Conservation (phyloP, 2,888 invertebrate species). For the Noctua fimbriata region DNA sequence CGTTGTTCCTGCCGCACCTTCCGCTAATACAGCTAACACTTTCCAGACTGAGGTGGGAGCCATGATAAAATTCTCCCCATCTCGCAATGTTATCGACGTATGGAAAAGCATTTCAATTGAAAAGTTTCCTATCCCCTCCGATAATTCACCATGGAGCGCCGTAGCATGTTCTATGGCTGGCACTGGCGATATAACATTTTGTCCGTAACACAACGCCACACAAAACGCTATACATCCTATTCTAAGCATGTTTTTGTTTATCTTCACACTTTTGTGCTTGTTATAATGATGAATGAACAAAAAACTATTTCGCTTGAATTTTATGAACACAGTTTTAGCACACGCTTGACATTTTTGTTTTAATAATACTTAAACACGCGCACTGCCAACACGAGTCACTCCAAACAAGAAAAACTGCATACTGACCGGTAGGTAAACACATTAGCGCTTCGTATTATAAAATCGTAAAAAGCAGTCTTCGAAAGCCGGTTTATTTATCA, state of each 20-base stretch:
- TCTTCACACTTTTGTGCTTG: conserved; percentile 1
- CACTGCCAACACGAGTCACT: not conserved
- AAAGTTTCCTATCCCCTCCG: conserved; percentile 85
- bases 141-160: conserved; percentile 74
- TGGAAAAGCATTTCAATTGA: conserved; percentile 83
- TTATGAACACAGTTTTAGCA: conserved; percentile 12
- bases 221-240: conserved; percentile 41
- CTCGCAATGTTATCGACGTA: conserved; percentile 72
- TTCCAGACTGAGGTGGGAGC: conserved; percentile 93
- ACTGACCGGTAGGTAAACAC: conserved; percentile 54
- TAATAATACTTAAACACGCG: not conserved
- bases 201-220: conserved; percentile 63
- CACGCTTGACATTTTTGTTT: conserved; percentile 40
- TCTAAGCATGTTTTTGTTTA: conserved; percentile 18
- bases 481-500: conserved; percentile 48
- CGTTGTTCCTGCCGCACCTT: conserved; percentile 90
- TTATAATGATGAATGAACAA: not conserved
- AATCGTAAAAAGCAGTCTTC: conserved; percentile 19
- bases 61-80: conserved; percentile 88
- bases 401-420: conserved; percentile 49
- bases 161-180: conserved; percentile 22
- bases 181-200: conserved; percentile 15
- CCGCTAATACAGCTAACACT: conserved; percentile 90
- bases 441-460: conserved; percentile 32
- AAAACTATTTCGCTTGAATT: conserved; percentile 3